Conservation (phyloP, 37 sponge, comb jelly and placozoan species). For the Chondrosia reniformis region DNA sequence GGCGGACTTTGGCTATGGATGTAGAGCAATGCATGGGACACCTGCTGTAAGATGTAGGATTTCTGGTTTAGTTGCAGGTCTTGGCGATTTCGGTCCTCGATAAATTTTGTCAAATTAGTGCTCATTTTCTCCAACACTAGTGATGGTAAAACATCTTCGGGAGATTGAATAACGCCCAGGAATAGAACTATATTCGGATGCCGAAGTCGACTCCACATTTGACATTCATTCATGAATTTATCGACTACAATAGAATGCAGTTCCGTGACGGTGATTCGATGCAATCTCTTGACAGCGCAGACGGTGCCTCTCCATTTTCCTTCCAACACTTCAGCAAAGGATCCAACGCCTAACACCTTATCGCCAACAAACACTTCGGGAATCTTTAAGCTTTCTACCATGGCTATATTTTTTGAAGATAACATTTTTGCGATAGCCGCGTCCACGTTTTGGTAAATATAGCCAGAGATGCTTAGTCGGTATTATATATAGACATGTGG, state of each 20-base stretch:
- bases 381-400: neutral
- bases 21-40: neutral
- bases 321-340: conserved; percentile 5
- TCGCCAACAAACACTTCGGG: neutral
- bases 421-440: no score
- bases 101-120: neutral
- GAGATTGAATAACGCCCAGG: neutral
- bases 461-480: no score
- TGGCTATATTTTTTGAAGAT: neutral
- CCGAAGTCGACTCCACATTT: conserved; percentile 5
- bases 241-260: neutral
- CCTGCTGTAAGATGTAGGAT: neutral
- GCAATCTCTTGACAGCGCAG: conserved; percentile 18
- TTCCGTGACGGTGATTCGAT: neutral
- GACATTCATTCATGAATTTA: neutral
- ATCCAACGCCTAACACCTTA: neutral
- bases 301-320: neutral
- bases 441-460: no score
- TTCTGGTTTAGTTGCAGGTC: neutral
- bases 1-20: conserved; percentile 6
- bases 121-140: conserved; percentile 18
- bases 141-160: neutral
- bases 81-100: neutral
- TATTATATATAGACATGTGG: no score
- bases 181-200: conserved; percentile 16